Percentiles rank a stretch among this genome's conserved stretches.
Evolutionary conservation across 2,888 invertebrate species (phyloP).

Genomic region (Magallana nippona): DNA sequence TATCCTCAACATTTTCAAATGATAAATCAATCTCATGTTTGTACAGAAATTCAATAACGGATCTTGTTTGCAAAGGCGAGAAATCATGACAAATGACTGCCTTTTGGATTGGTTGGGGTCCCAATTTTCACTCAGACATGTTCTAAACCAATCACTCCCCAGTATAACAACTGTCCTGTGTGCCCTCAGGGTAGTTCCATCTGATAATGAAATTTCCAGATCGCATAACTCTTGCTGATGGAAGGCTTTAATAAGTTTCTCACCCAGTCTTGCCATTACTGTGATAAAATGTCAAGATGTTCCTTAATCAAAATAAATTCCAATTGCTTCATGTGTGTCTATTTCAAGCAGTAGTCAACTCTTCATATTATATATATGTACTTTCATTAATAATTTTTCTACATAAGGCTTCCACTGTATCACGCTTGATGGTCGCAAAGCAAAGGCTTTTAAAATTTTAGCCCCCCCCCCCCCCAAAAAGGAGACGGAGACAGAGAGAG

Average conservation of each 20-base stretch:
- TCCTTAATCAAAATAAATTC: too few relatives aligned
- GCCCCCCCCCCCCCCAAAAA: too few relatives aligned
- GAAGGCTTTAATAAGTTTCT: background rate
- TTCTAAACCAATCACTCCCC: background rate
- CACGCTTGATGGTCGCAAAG: too few relatives aligned
- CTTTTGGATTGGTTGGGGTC: background rate
- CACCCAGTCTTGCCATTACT: background rate
- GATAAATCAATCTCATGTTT: background rate
- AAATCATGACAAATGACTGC: background rate
- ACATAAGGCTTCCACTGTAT: too few relatives aligned
- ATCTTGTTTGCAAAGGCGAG: background rate
- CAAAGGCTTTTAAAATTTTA: too few relatives aligned
- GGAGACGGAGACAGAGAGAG: too few relatives aligned
- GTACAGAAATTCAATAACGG: background rate
- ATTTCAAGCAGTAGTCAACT: too few relatives aligned
- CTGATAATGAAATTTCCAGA: background rate
- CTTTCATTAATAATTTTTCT: too few relatives aligned
- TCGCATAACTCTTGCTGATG: background rate
- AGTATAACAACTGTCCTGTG: background rate
- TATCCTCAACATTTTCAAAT: background rate
- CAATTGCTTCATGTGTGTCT: too few relatives aligned
- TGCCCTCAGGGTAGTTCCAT: slow-evolving; percentile 7
- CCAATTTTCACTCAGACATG: background rate
- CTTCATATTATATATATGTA: too few relatives aligned
- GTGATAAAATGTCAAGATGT: too few relatives aligned